A percentile compares a stretch with the other conserved stretches of the same genome.
phyloP scores from a whole-genome alignment of 2,888 invertebrate species.

The Tryphoninae sp. region DNA sequence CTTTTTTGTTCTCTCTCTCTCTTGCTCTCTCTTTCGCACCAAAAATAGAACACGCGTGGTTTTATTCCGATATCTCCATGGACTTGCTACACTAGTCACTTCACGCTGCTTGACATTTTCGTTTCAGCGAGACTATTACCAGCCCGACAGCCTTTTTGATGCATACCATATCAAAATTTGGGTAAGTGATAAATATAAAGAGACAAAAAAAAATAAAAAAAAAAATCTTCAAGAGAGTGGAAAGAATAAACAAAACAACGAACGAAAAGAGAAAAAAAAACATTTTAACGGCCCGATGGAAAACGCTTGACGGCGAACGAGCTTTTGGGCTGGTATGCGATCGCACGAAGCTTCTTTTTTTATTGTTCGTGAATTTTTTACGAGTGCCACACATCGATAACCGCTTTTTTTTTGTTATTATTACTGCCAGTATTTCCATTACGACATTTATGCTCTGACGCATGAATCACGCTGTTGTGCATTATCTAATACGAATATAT shows the following conservation, averaged over 20 bases:
- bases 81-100: slow-evolving; percentile 75
- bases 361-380: not conserved
- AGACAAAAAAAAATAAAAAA: not conserved
- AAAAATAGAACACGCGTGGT: slow-evolving; percentile 43
- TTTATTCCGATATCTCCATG: slow-evolving; percentile 57
- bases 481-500: slow-evolving; percentile 6
- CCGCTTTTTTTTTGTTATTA: not conserved
- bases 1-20: not conserved
- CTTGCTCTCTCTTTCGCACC: not conserved
- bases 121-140: slow-evolving; percentile 87
- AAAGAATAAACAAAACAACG: slow-evolving; percentile 46
- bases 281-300: slow-evolving; percentile 26
- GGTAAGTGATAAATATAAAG: slow-evolving; percentile 84
- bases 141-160: slow-evolving; percentile 87
- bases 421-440: not conserved
- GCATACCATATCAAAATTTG: slow-evolving; percentile 88
- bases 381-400: not conserved
- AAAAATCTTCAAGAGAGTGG: slow-evolving; percentile 75
- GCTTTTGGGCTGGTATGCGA: slow-evolving; percentile 76
- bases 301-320: slow-evolving; percentile 72
- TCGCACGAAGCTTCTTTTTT: slow-evolving; percentile 7
- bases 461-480: slow-evolving; percentile 35
- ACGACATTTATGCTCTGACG: slow-evolving; percentile 4
- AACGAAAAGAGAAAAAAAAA: slow-evolving; percentile 4
- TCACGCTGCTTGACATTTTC: slow-evolving; percentile 83